phyloP scores from a whole-genome alignment of 2,797 vertebrate genomes.

The Peromyscus nudipes region DNA sequence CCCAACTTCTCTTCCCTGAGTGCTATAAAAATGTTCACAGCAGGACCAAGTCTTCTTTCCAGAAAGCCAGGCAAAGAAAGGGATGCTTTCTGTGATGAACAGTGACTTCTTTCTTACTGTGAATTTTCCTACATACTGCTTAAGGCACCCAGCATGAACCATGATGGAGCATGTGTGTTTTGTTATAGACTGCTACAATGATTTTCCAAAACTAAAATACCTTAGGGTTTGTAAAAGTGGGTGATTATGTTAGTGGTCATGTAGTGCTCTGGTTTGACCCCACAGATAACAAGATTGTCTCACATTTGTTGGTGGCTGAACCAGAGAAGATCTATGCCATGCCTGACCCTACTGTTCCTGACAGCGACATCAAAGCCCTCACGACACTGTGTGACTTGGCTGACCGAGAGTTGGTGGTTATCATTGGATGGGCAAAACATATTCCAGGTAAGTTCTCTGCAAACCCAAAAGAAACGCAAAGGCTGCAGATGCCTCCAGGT shows the following conservation, averaged over 20 bases:
- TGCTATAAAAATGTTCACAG: slow-evolving; percentile 46
- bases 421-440: slow-evolving; percentile 99
- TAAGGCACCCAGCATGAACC: neutral
- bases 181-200: neutral
- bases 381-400: slow-evolving; percentile 99
- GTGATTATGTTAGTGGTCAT: slow-evolving; percentile 80
- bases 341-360: slow-evolving; percentile 98
- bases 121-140: neutral
- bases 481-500: neutral
- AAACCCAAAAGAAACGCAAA: neutral
- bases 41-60: neutral
- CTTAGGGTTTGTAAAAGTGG: slow-evolving; percentile 64
- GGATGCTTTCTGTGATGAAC: fast-evolving
- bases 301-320: slow-evolving; percentile 99
- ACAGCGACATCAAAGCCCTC: slow-evolving; percentile 99
- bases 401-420: slow-evolving; percentile 98
- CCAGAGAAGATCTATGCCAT: slow-evolving; percentile 99
- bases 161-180: neutral
- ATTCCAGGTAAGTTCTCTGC: slow-evolving; percentile 94
- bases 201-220: neutral
- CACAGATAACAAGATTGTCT: slow-evolving; percentile 99
- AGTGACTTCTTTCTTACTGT: neutral
- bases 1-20: slow-evolving; percentile 53
- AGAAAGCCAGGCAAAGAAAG: slow-evolving; percentile 13
- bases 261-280: slow-evolving; percentile 88